Conservation (phyloP, 2,888 invertebrate genomes). For the Timema podura region DNA sequence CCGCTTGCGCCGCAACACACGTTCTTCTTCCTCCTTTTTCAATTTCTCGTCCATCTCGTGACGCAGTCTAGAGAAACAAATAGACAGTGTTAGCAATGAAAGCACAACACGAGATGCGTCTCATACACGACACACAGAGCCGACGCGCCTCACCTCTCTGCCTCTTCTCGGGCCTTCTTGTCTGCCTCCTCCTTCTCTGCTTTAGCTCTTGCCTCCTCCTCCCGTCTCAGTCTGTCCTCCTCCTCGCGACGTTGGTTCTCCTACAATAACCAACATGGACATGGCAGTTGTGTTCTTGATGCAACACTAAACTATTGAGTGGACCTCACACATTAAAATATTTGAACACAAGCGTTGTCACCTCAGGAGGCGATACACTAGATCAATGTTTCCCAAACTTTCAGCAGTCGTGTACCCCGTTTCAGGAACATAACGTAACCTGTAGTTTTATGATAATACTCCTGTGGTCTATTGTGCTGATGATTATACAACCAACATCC, state of each 20-base stretch:
- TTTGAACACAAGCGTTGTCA: too few relatives aligned
- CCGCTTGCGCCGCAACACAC: constrained; percentile 80
- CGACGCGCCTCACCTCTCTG: constrained; percentile 54
- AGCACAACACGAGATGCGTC: neutral
- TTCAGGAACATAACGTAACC: too few relatives aligned
- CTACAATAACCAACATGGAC: constrained; percentile 34
- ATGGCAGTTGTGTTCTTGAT: neutral
- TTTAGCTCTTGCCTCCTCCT: constrained; percentile 60
- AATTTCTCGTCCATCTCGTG: constrained; percentile 78
- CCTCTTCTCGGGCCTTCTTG: constrained; percentile 76
- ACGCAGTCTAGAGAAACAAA: constrained; percentile 52
- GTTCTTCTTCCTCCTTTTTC: constrained; percentile 83
- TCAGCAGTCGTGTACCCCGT: too few relatives aligned
- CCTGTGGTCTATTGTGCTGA: too few relatives aligned
- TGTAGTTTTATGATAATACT: too few relatives aligned
- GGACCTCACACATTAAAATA: too few relatives aligned
- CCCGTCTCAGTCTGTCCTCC: constrained; percentile 68
- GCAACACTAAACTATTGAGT: too few relatives aligned
- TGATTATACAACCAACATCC: too few relatives aligned
- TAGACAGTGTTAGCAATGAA: neutral
- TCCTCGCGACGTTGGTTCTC: constrained; percentile 73
- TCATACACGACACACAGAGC: neutral
- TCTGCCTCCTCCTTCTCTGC: constrained; percentile 72
- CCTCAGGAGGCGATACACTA: too few relatives aligned
- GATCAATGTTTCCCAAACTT: too few relatives aligned